Base-by-base conservation (phyloP, 2,888 invertebrate genomes). In the Meliscaeva auricollis region DNA sequence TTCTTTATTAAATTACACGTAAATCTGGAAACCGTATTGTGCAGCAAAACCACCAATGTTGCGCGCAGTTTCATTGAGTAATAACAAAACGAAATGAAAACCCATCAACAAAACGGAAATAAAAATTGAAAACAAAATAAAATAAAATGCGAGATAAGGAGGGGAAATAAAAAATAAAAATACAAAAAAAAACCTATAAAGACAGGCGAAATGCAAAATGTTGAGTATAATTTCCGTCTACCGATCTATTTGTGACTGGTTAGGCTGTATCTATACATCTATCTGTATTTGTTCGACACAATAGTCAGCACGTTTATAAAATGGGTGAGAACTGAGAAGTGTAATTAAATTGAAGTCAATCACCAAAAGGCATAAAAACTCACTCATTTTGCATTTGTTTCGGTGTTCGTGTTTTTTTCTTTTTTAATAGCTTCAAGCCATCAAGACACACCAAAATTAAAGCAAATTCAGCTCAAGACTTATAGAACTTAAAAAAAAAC, bases 261-360 rank as follows among this genome's bases (percentile, higher is more conserved):
- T 64, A 15, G 20, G 20, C 20, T 58, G 17, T 26, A 15, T 15
- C 11, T 62, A 26, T 35, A 4, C 56, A 9, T 50, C 5, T 38
- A 11, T 30, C 1, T 56, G 22, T 32, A 7, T 60, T 7, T 44
- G n/a, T 78, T 44, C 20, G 64, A 50, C 38, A 44, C 79, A 64
- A 54, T 64, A 58, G 46, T 52, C 73, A 15, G 20, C 9, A 54
- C 48, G 48, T 38, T 74, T 79, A 7, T 30, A 46, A 58, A 83
- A 79, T 79, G 69, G 73, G 44, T 72, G 80, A 79, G 62, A 80
- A 76, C 35, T 72, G 80, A 79, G 64, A 81, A 77, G 73, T 81
- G 73, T 77, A 85, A 85, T 85, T 85, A 81, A 85, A 85, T 81
- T 69, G 81, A 85, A 85, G 80, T 81, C 85, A 77, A 85, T 81